phyloP scores from a whole-genome alignment of 2,797 vertebrate genomes.

The Spea hammondii region DNA sequence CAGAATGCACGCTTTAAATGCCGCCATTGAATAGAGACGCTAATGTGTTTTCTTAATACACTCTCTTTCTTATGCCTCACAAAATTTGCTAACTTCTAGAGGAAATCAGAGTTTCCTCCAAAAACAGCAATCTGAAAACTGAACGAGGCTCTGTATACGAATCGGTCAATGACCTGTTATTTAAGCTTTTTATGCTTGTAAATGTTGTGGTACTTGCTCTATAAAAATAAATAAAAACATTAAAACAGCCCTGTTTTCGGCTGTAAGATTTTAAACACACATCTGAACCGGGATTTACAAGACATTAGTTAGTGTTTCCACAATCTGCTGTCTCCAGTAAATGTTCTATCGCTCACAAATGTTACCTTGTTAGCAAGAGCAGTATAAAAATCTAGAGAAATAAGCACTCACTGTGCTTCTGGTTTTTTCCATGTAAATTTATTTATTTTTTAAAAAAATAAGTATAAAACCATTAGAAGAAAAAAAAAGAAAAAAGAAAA shows the following conservation, averaged over 20 bases:
- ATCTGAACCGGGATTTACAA: not conserved
- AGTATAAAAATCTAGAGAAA: not conserved
- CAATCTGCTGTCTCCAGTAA: not conserved
- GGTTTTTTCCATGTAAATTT: not conserved
- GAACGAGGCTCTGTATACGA: not conserved
- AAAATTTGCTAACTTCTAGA: not conserved
- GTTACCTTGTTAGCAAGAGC: not conserved
- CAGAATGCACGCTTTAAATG: too few relatives aligned
- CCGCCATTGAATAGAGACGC: not conserved
- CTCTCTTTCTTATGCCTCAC: not conserved
- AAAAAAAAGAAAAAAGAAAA: too few relatives aligned
- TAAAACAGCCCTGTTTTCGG: not conserved
- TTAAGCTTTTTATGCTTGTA: not conserved
- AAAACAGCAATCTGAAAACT: not conserved
- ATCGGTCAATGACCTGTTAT: not conserved
- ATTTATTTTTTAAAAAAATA: too few relatives aligned
- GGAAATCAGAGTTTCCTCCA: not conserved
- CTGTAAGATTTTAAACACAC: not conserved
- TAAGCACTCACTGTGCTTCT: not conserved
- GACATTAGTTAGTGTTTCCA: conserved; percentile 1
- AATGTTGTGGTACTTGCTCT: too few relatives aligned
- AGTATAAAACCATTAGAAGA: too few relatives aligned
- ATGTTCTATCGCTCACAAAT: not conserved
- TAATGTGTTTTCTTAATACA: not conserved
- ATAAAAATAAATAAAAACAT: not conserved